phyloP scores from a whole-genome alignment of 2,113 vertebrate species.

The Bufo gargarizans region DNA sequence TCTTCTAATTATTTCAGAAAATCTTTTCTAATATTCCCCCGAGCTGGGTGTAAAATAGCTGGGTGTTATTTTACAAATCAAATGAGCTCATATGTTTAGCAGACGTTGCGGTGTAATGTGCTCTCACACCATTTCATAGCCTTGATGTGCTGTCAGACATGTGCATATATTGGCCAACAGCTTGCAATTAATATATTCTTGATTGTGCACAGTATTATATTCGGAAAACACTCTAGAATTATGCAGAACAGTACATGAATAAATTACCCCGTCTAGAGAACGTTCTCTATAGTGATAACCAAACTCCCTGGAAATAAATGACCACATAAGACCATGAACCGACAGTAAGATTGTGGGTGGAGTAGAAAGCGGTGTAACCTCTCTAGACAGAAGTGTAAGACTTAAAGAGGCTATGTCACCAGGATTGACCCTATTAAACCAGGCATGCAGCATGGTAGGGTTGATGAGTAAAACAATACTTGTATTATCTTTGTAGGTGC shows the following conservation, averaged over 20 bases:
- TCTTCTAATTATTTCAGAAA: conserved; percentile 22
- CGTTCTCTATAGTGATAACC: neutral
- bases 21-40: conserved; percentile 13
- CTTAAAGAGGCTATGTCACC: too few species aligned
- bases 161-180: conserved; percentile 31
- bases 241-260: neutral
- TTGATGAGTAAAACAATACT: too few species aligned
- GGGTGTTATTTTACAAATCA: conserved; percentile 18
- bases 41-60: neutral
- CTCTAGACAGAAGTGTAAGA: too few species aligned
- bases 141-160: conserved; percentile 31
- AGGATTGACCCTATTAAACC: too few species aligned
- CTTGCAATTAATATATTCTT: conserved; percentile 18
- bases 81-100: conserved; percentile 28
- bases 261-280: neutral
- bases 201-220: neutral
- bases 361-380: too few species aligned
- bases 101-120: neutral
- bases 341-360: too few species aligned
- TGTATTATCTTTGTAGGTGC: too few species aligned
- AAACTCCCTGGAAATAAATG: too few species aligned
- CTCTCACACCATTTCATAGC: conserved; percentile 35
- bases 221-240: neutral
- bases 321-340: too few species aligned
- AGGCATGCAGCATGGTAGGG: too few species aligned